A percentile compares a stretch with the other conserved stretches of the same genome.
Evolutionary conservation across 2,797 vertebrate genomes (phyloP).

Genomic region (Squalus acanthias): DNA sequence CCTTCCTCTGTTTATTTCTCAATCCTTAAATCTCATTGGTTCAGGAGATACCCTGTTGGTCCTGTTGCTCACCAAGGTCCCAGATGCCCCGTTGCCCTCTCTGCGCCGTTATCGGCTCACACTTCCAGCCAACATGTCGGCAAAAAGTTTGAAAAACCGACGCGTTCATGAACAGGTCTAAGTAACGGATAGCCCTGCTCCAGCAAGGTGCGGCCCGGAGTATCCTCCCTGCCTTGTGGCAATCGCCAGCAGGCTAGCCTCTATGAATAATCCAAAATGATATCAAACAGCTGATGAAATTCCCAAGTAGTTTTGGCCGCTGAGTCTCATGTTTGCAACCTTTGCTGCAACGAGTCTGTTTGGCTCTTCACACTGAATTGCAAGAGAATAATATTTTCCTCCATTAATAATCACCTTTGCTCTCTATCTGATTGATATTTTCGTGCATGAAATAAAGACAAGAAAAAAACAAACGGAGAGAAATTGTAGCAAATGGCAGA

Average conservation of each 20-base stretch:
- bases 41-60: neutral
- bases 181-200: no score
- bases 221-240: neutral
- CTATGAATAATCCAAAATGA: neutral
- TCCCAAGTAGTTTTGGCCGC: neutral
- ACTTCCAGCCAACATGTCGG: neutral
- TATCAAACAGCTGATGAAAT: neutral
- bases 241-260: neutral
- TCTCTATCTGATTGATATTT: neutral
- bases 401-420: neutral
- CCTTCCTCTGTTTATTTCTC: neutral
- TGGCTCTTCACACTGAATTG: neutral
- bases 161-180: neutral
- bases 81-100: neutral
- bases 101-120: neutral
- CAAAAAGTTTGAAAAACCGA: neutral
- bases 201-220: neutral
- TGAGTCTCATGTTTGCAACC: neutral
- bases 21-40: neutral
- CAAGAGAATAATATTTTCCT: neutral
- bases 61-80: neutral
- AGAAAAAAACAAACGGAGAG: neutral
- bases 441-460: neutral
- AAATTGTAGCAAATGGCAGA: neutral
- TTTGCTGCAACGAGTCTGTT: neutral